Conservation (phyloP, 2,888 invertebrate species). For the Eupithecia centaureata region DNA sequence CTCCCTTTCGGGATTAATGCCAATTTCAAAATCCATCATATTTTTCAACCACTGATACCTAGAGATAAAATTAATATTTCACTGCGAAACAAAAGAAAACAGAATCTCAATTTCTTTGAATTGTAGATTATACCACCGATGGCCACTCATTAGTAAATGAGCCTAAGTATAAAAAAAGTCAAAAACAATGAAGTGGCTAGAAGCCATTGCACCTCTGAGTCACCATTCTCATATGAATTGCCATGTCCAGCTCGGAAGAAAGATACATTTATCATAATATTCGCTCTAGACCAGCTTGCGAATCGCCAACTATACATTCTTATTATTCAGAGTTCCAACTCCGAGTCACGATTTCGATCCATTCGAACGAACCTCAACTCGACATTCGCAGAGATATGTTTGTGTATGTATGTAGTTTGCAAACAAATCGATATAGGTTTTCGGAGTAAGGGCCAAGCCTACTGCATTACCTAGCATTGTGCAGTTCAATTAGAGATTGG, state of each 20-base stretch:
- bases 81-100: background rate
- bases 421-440: background rate
- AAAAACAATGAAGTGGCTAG: too few species aligned
- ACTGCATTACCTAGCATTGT: background rate
- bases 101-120: background rate
- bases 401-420: background rate
- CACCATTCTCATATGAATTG: background rate
- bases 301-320: conserved; percentile 12
- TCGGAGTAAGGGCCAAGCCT: background rate
- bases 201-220: background rate
- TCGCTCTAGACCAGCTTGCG: conserved; percentile 15
- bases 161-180: background rate
- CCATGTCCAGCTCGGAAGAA: conserved; percentile 7
- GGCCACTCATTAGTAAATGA: background rate
- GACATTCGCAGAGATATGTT: background rate
- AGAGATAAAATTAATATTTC: background rate
- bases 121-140: background rate
- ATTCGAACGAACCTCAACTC: background rate
- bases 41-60: conserved; percentile 6
- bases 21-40: conserved; percentile 18
- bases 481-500: background rate
- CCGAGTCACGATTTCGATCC: background rate
- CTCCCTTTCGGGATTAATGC: conserved; percentile 15
- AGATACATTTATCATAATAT: conserved; percentile 23
- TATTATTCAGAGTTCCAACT: conserved; percentile 16